phyloP scores from a whole-genome alignment of 2,888 invertebrate genomes.

The Daptonema setosum region DNA sequence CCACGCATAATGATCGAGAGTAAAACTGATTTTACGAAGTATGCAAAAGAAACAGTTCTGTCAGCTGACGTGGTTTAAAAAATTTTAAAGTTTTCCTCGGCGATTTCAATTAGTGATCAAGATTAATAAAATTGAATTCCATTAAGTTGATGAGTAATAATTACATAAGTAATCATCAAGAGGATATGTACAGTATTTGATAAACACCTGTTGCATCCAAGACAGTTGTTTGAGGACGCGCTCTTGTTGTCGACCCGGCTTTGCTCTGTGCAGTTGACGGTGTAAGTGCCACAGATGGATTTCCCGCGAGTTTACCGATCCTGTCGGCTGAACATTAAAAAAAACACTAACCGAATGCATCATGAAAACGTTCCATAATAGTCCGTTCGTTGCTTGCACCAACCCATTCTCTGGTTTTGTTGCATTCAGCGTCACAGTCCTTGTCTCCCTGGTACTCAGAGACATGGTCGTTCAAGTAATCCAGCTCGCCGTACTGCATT shows the following conservation, averaged over 20 bases:
- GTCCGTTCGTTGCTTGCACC: not conserved
- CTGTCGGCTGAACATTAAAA: not conserved
- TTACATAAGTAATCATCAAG: too few relatives aligned
- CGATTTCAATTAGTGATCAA: too few relatives aligned
- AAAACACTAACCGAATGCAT: not conserved
- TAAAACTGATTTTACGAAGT: too few relatives aligned
- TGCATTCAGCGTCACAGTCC: not conserved
- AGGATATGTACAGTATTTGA: too few relatives aligned
- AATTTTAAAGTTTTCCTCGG: too few relatives aligned
- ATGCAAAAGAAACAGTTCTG: too few relatives aligned
- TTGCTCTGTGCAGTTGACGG: constrained; percentile 12
- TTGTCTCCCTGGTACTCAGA: constrained; percentile 28
- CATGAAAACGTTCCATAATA: not conserved
- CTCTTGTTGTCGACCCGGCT: constrained; percentile 10
- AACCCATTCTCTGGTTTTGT: not conserved
- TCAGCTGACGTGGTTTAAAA: too few relatives aligned
- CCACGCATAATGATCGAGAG: too few relatives aligned
- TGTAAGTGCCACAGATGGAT: constrained; percentile 24
- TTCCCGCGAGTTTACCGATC: constrained; percentile 20
- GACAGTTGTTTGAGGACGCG: constrained; percentile 7
- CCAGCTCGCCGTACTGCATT: constrained; percentile 37
- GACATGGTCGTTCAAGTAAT: constrained; percentile 20
- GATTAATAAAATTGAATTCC: too few relatives aligned
- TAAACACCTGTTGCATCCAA: constrained; percentile 9
- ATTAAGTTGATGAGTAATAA: too few relatives aligned